These are phyloP conservation scores for Meloidogyne chitwoodi DNA, from an alignment of 1,140 invertebrate species.

Conservation along the genomic window DNA sequence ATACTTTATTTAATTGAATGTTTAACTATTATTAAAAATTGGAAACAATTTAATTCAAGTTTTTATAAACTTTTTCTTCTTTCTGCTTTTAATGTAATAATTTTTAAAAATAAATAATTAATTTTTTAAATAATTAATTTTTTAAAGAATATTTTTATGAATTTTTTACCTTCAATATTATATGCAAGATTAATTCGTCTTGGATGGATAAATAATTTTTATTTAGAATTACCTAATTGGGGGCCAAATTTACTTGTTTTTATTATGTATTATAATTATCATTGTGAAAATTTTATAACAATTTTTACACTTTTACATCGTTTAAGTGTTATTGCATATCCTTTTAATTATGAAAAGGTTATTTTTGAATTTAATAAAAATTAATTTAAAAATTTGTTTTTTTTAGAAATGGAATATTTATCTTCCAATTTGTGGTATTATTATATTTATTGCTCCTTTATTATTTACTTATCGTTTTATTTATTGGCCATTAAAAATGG, in stretches of 20 bases:
- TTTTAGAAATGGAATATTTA: neutral
- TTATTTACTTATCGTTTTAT: neutral
- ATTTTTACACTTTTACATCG: neutral
- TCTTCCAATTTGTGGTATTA: neutral
- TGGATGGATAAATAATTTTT: constrained; percentile 3
- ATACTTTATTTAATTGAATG: constrained; percentile 11
- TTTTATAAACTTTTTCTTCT: constrained; percentile 15
- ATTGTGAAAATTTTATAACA: constrained; percentile 16
- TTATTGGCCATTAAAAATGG: neutral
- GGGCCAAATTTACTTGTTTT: neutral
- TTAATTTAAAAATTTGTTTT: neutral
- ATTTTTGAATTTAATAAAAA: neutral
- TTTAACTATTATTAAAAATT: neutral
- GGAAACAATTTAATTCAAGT: constrained; percentile 1
- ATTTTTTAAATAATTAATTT: neutral
- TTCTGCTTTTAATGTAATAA: constrained; percentile 8
- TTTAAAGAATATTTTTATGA: constrained; percentile 13
- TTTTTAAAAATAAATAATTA: too few species aligned
- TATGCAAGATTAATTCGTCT: neutral
- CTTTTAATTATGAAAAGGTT: constrained; percentile 11
- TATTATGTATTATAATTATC: neutral
- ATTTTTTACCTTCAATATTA: constrained; percentile 9
- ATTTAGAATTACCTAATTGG: constrained; percentile 10
- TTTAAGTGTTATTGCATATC: constrained; percentile 1
- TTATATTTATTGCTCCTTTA: neutral